These are phyloP conservation scores for Ophthalmotilapia sp. DNA, from an alignment of 2,113 vertebrate species.

Conservation along the genomic window DNA sequence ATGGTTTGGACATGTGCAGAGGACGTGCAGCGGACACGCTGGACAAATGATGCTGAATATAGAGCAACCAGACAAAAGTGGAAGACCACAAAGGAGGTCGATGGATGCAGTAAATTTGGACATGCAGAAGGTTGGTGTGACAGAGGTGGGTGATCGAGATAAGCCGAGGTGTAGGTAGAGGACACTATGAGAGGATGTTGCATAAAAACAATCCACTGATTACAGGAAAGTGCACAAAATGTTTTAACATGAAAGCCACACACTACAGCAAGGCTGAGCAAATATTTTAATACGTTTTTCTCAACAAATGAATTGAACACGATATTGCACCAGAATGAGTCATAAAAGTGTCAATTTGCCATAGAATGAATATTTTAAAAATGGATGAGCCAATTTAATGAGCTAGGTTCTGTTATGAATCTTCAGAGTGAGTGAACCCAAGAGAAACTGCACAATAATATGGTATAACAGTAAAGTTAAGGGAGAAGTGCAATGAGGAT, in stretches of 20 bases:
- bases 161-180: neutral
- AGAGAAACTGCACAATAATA: neutral
- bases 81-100: accelerated
- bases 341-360: neutral
- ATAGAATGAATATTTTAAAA: neutral
- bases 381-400: neutral
- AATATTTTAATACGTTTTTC: accelerated
- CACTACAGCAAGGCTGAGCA: neutral
- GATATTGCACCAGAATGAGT: accelerated
- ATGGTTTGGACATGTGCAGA: neutral
- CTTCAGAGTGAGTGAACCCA: accelerated
- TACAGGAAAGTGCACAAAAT: neutral
- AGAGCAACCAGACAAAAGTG: neutral
- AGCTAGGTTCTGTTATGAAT: neutral
- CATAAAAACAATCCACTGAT: neutral
- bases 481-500: too few relatives aligned
- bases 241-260: neutral
- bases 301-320: accelerated
- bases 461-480: neutral
- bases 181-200: neutral
- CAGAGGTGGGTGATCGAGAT: neutral
- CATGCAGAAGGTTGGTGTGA: neutral
- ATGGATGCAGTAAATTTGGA: neutral
- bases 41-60: neutral
- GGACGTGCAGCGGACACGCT: accelerated